Evolutionary conservation across 2,797 vertebrate species (phyloP).

Genomic region (Nyctibius grandis): DNA sequence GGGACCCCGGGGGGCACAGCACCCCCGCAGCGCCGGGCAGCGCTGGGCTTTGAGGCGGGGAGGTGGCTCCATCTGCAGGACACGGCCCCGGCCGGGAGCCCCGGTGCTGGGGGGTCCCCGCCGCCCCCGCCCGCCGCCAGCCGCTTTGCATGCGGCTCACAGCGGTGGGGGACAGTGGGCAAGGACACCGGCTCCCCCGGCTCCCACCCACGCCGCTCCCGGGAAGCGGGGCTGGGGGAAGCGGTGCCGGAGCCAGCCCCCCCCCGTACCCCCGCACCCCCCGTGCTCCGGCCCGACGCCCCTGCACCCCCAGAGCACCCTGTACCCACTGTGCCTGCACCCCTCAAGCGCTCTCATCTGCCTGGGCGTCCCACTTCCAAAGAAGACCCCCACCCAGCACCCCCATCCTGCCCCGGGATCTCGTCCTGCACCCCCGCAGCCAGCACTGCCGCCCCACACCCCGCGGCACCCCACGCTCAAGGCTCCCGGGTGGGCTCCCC

Average conservation of each 20-base stretch:
- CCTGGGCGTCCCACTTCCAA: neutral
- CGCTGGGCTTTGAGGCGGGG: neutral
- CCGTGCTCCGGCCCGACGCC: neutral
- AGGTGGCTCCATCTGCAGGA: constrained; percentile 61
- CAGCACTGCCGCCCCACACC: neutral
- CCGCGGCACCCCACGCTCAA: neutral
- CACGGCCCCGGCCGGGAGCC: neutral
- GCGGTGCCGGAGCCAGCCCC: neutral
- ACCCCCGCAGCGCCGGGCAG: neutral
- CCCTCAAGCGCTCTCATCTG: neutral
- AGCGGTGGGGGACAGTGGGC: neutral
- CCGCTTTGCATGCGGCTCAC: neutral
- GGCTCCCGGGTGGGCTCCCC: neutral
- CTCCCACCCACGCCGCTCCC: neutral
- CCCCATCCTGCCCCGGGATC: neutral
- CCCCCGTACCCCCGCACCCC: neutral
- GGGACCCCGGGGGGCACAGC: neutral
- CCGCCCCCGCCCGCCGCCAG: neutral
- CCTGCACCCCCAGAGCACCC: neutral
- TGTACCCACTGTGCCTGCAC: neutral
- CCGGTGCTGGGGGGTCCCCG: neutral
- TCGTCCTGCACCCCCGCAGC: neutral
- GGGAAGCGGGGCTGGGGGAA: neutral
- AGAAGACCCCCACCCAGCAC: neutral
- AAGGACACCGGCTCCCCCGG: neutral